Base-by-base conservation (phyloP, 2,797 vertebrate genomes). In the Sphenodon punctatus region DNA sequence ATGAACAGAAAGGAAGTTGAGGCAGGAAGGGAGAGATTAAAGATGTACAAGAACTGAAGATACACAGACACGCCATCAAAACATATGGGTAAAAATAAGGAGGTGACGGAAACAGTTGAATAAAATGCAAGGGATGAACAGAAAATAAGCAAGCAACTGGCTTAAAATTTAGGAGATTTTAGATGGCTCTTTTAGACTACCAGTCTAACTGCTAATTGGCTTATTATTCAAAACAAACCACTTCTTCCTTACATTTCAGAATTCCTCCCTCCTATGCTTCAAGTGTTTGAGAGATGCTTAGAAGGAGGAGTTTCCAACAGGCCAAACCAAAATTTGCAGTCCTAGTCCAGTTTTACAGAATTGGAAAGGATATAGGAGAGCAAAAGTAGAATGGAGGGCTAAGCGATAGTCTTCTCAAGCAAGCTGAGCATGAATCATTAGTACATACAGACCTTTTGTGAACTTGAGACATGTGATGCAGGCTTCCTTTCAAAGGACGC, bases 391-490 rank as follows among this genome's bases (percentile, higher is more conserved):
- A n/a, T n/a, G n/a, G n/a, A n/a, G n/a, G n/a, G n/a, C n/a, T n/a
- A n/a, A n/a, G n/a, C n/a, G n/a, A n/a, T n/a, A 60, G 22, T n/a
- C 5, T 58, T 75, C 64, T 70, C 42, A 75, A 42, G 22, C 27
- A 34, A 85, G 9, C 23, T 25, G 63, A 74, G 4, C 17, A 49
- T 30, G 67, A 72, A 69, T 53, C 41, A 60, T 71, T 19, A 41
- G 20, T 75, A 25, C n/a, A 4, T 61, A 95, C n/a, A n/a, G n/a
- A n/a, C 95, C 95, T 95, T 87, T 94, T 96, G 59, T 71, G 78
- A 87, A 95, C 66, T 27, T 95, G 93, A 70, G 88, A 77, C 85
- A 95, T 92, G n/a, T 89, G 91, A 32, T 79, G 77, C 22, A 94
- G 86, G 64, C 79, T 95, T 76, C 94, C 91, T 89, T 90, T 90